Base-by-base conservation (phyloP, 2,113 vertebrate species). In the Misgurnus anguillicaudatus region DNA sequence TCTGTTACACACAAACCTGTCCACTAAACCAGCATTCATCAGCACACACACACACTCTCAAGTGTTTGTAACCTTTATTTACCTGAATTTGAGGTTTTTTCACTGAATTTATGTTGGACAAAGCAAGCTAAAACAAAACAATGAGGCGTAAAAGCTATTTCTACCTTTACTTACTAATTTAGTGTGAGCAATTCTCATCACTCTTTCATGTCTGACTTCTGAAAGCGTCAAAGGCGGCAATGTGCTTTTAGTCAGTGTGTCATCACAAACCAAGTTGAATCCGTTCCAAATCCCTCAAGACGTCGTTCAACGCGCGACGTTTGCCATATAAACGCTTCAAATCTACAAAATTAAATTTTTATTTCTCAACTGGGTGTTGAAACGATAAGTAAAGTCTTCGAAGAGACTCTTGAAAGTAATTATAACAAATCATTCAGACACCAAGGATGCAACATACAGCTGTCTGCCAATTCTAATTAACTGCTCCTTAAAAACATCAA, bases 141-240 rank as follows among this genome's bases (percentile, higher is more conserved):
- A 65, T 42, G 61, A 63, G 55, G 66, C n/a, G 67, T 66, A 14
- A 47, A 55, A 80, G 64, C 73, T 68, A 42, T 63, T 48, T 72
- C 51, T 19, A 39, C 63, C 24, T 21, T 60, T 39, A 42, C 41
- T 82, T 65, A 45, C 77, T 85, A 77, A 88, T 86, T 74, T 83
- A 69, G 71, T 75, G 75, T 9, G 24, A 10, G 72, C 82, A 85
- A 86, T 84, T 84, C 83, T 9, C 36, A 19, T 68, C 10, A 38
- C 14, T 61, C 21, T 77, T 82, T 86, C 39, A 78, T 55, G 69
- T 67, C 53, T 3, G 17, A 57, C 60, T 77, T 75, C 70, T 17
- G 47, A 58, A 48, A 77, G 72, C 60, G 58, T 79, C 72, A 41
- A 21, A 48, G 39, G 36, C 69, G 21, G 51, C 21, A 5, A 24